Evolutionary conservation across 2,797 vertebrate genomes (phyloP), one percentile per base, ranked within the genome.

Genomic region (Lithobates pipiens): DNA sequence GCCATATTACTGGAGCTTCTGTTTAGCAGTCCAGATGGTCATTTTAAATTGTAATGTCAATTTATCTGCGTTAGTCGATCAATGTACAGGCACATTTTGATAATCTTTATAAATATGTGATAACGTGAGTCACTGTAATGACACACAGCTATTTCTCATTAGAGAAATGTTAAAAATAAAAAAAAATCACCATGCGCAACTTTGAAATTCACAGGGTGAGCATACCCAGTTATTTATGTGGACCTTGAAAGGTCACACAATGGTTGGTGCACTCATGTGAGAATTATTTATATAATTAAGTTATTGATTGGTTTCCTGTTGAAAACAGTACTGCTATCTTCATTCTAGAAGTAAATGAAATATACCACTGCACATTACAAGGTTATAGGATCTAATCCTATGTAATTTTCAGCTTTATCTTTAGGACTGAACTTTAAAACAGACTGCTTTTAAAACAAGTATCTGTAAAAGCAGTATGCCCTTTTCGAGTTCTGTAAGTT

Each of bases 171-270:
- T 7, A 61, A 11, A 61, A 23, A 39, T 39, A 23, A 23, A 61
- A 57, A 61, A 2, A 36, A 23, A 61, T 23, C 21, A 61, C 7
- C 21, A 23, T 23, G 21, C 23, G 54, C 54, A 61, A 61, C 44
- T 54, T 32, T 21, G n/a, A 27, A 71, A 70, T 72, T 36, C 44
- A n/a, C 78, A 57, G 44, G 7, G 29, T 80, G 44, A 70, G 46
- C 10, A 18, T 42, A 69, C 50, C 32, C 65, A 69, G 50, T 80
- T 23, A 80, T 71, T 80, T 57, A 80, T 71, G 54, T 73, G 34
- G 70, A 44, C 73, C 71, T 73, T 18, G 10, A 81, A 73, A 82
- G 78, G 61, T 82, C 80, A 73, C 23, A 36, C 32, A 72, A 29
- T 44, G 29, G 69, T 73, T 54, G 29, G 50, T 39, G 68, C n/a